These are phyloP conservation scores for Leptestheria dahalacensis DNA, from an alignment of 1,140 invertebrate genomes.

Conservation along the genomic window DNA sequence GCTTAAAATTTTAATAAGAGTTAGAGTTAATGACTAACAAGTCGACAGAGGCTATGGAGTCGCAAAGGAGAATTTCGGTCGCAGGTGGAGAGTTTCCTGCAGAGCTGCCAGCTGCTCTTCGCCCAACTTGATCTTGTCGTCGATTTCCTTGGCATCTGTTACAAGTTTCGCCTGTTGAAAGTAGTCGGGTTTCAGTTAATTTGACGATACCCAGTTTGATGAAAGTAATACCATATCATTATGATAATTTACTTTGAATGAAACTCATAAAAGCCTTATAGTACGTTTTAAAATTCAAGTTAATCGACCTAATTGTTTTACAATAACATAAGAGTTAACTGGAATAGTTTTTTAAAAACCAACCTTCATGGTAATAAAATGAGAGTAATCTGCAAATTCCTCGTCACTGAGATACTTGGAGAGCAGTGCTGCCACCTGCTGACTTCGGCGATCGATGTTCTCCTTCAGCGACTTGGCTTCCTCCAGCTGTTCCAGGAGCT, in stretches of 20 bases:
- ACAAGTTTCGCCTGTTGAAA: conserved; percentile 51
- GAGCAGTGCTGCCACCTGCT: conserved; percentile 56
- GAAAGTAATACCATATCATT: too few relatives aligned
- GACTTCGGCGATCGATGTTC: conserved; percentile 63
- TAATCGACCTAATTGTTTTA: too few relatives aligned
- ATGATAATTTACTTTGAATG: too few relatives aligned
- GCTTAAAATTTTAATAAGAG: too few relatives aligned
- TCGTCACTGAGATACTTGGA: conserved; percentile 55
- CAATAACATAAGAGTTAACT: too few relatives aligned
- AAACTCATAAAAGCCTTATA: too few relatives aligned
- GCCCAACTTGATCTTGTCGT: conserved; percentile 72
- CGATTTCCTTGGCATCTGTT: conserved; percentile 65
- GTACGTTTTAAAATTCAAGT: too few relatives aligned
- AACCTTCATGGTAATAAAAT: conserved; percentile 73
- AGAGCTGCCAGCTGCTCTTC: conserved; percentile 66
- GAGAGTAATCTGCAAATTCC: conserved; percentile 66
- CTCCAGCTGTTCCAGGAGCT: conserved; percentile 58
- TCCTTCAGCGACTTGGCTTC: conserved; percentile 70
- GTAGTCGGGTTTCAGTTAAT: too few relatives aligned
- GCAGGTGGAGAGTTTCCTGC: conserved; percentile 41
- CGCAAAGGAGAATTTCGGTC: conserved; percentile 6
- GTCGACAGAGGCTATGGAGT: too few relatives aligned
- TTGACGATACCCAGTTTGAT: too few relatives aligned
- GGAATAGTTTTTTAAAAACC: neutral
- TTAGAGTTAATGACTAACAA: too few relatives aligned